Base-by-base conservation (phyloP, 1,140 invertebrate species). In the Ctenoplectra terminalis region DNA sequence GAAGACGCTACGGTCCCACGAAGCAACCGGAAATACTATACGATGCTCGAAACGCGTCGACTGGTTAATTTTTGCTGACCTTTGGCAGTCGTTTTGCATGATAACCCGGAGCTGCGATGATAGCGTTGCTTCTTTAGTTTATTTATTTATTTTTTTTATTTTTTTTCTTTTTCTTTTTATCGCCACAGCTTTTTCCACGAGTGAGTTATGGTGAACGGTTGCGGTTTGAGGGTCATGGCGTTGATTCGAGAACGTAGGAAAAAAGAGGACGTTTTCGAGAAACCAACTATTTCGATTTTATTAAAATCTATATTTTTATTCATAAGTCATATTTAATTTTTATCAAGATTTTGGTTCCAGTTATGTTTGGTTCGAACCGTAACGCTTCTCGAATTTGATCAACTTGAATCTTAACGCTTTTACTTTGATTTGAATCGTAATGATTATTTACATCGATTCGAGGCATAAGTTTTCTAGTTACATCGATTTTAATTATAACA, bases 51-150 rank as follows among this genome's bases (percentile, higher is more conserved):
- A 26, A 17, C 46, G 17, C 46, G 13, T 31, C n/a, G 17, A 29
- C n/a, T 66, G 56, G 20, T 34, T 46, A 79, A 79, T 72, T 79
- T n/a, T 79, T 63, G 56, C 46, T 63, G 43, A 72, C 46, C 67
- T 72, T 72, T 72, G 52, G 50, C 56, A 61, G 43, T 72, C 76
- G 52, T 77, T 77, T 29, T n/a, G 43, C 40, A 9, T 3, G 76
- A 79, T 79, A 79, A 79, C 67, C 76, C 54, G 17, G 2, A 23
- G 60, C 13, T n/a, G 17, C 31, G 26, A 2, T n/a, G 76, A 79
- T 79, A 79, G 52, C 43, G 76, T 4, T 31, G 6, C 9, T 15
- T 17, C 8, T 79, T 52, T 17, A 11, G 40, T 76, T 76, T 76
- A 40, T 54, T 69, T n/a, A n/a, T n/a, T n/a, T n/a, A n/a, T n/a